Evolutionary conservation across 2,888 invertebrate species (phyloP).

Genomic region (Conus canariensis): DNA sequence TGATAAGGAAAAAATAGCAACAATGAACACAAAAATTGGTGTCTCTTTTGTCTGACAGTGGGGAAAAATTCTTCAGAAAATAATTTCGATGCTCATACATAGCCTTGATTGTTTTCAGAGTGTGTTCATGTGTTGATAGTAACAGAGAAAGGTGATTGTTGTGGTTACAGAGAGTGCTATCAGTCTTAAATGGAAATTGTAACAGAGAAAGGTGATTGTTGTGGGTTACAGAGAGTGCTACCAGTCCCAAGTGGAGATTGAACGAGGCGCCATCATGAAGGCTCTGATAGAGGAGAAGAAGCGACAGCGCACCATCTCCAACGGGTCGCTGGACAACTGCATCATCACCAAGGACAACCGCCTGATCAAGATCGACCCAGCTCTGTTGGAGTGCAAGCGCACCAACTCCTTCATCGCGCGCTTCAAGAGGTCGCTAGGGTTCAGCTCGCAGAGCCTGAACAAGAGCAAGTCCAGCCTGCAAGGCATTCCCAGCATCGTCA

Average conservation of each 20-base stretch:
- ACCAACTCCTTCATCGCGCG: conserved; percentile 67
- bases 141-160: neutral
- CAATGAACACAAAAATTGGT: too few relatives aligned
- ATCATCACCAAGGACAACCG: conserved; percentile 77
- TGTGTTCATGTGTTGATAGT: too few relatives aligned
- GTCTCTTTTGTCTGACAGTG: too few relatives aligned
- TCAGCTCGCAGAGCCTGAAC: conserved; percentile 69
- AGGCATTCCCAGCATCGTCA: conserved; percentile 60
- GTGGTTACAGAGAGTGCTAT: conserved; percentile 29
- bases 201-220: neutral
- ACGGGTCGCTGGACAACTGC: conserved; percentile 76
- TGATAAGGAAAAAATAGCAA: too few relatives aligned
- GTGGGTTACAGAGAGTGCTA: conserved; percentile 30
- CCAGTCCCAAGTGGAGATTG: conserved; percentile 55
- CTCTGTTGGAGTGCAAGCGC: conserved; percentile 62
- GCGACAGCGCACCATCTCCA: conserved; percentile 76
- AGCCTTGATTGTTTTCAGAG: too few relatives aligned
- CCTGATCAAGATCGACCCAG: conserved; percentile 70
- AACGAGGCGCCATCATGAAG: conserved; percentile 75
- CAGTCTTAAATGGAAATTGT: conserved; percentile 55
- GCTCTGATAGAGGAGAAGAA: conserved; percentile 77
- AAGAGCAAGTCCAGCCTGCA: conserved; percentile 65
- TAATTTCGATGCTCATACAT: too few relatives aligned
- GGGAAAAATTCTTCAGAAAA: too few relatives aligned
- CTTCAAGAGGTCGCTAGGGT: conserved; percentile 69